Percentiles rank a stretch among this genome's conserved stretches.
These are phyloP conservation scores for Acheta domesticus DNA, from an alignment of 2,888 invertebrate genomes.

Conservation along the genomic window DNA sequence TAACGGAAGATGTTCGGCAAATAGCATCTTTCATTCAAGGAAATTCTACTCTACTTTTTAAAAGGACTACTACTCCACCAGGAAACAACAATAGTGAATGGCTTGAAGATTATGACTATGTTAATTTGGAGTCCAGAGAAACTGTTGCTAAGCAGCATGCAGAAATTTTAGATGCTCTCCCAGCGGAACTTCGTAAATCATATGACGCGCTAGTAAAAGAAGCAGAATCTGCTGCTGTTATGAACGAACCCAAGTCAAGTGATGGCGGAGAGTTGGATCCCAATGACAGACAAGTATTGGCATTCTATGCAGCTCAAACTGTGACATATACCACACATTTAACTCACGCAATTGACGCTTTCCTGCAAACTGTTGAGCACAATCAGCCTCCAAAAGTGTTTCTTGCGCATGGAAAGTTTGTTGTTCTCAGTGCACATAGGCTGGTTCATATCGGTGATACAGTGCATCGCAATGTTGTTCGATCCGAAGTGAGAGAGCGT, in stretches of 20 bases:
- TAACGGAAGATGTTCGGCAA: conserved; percentile 85
- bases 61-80: conserved; percentile 53
- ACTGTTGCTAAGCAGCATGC: conserved; percentile 67
- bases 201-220: conserved; percentile 73
- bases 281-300: conserved; percentile 78
- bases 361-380: conserved; percentile 84
- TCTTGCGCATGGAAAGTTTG: conserved; percentile 90
- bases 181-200: conserved; percentile 66
- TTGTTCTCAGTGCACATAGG: conserved; percentile 89
- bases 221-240: conserved; percentile 42
- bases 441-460: conserved; percentile 93
- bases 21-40: conserved; percentile 87
- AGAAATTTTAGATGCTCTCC: conserved; percentile 68
- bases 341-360: conserved; percentile 86
- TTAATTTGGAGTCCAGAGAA: conserved; percentile 73
- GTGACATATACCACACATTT: conserved; percentile 81
- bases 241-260: conserved; percentile 27
- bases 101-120: conserved; percentile 88
- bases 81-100: conserved; percentile 54
- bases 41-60: conserved; percentile 74
- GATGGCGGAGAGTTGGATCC: conserved; percentile 55
- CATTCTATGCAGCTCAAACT: conserved; percentile 84
- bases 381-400: conserved; percentile 90
- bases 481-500: conserved; percentile 68
- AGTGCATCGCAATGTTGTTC: conserved; percentile 78